Percentiles rank a stretch among this genome's conserved stretches.
phyloP scores from a whole-genome alignment of 2,113 vertebrate genomes.

The Xenopus laevis region DNA sequence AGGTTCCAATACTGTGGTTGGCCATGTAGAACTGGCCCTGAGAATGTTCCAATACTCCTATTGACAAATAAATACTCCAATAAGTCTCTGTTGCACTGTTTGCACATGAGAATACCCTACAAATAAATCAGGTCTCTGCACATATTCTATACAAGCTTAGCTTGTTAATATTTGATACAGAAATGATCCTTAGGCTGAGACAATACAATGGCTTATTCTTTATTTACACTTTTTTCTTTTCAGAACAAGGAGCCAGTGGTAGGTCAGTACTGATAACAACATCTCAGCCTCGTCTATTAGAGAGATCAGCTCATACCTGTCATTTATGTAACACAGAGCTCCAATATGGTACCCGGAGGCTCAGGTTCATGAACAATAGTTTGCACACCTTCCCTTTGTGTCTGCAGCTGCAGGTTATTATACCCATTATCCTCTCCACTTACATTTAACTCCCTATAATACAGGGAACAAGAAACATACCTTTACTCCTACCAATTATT shows the following conservation, averaged over 20 bases:
- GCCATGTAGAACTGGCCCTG: too few relatives aligned
- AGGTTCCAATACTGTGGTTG: too few relatives aligned
- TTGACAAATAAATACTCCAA: too few relatives aligned
- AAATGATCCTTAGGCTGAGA: too few relatives aligned
- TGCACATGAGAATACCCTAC: too few relatives aligned
- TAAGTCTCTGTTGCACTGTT: too few relatives aligned
- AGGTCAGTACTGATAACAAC: neutral
- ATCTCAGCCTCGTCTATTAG: neutral
- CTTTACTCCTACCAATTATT: neutral
- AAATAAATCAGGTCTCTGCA: too few relatives aligned
- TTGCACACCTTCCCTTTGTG: neutral
- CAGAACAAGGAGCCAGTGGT: neutral
- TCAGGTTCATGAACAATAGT: neutral
- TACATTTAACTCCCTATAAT: neutral
- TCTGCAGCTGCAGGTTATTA: neutral
- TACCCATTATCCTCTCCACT: neutral
- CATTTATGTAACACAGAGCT: neutral
- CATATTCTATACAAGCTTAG: too few relatives aligned
- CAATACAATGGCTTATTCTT: neutral
- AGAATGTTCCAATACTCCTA: too few relatives aligned
- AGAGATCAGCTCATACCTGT: neutral
- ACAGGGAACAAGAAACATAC: neutral
- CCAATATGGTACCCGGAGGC: neutral
- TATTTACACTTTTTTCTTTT: neutral
- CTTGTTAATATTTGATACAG: too few relatives aligned